Evolutionary conservation across 1,140 invertebrate species (phyloP).

Genomic region (Magallana angulata): DNA sequence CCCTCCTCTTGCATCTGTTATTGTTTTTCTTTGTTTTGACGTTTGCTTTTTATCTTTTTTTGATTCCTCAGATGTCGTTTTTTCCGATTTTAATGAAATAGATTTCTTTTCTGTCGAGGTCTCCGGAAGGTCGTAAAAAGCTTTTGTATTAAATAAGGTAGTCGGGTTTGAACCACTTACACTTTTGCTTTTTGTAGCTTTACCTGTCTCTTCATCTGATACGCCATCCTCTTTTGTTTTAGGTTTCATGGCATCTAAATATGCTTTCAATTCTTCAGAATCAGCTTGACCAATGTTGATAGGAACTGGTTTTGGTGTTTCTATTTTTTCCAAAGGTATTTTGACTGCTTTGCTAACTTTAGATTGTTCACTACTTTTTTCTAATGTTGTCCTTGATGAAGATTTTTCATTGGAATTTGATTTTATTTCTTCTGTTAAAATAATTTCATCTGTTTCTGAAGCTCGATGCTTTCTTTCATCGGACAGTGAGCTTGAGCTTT

Average conservation of each 20-base stretch:
- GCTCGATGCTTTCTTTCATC: not conserved
- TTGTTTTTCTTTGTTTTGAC: not conserved
- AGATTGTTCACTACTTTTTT: no score
- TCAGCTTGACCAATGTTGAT: not conserved
- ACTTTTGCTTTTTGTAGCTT: not conserved
- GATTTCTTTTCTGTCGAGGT: not conserved
- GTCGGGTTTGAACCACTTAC: not conserved
- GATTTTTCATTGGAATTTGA: not conserved
- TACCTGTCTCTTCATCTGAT: not conserved
- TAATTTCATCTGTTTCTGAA: not conserved
- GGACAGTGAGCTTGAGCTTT: not conserved
- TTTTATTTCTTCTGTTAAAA: slow-evolving; percentile 14
- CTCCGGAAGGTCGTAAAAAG: not conserved
- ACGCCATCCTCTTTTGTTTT: not conserved
- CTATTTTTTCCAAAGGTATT: not conserved
- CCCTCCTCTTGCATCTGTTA: not conserved
- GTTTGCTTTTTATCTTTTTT: not conserved
- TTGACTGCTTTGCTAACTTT: no score
- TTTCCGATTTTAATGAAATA: not conserved
- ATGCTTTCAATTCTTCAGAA: not conserved
- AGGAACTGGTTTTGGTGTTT: not conserved
- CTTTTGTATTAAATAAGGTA: not conserved
- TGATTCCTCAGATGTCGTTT: not conserved
- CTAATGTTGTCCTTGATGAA: not conserved
- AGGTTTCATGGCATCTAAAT: not conserved